phyloP scores from a whole-genome alignment of 2,797 vertebrate genomes.

The Enteromius viviparus region DNA sequence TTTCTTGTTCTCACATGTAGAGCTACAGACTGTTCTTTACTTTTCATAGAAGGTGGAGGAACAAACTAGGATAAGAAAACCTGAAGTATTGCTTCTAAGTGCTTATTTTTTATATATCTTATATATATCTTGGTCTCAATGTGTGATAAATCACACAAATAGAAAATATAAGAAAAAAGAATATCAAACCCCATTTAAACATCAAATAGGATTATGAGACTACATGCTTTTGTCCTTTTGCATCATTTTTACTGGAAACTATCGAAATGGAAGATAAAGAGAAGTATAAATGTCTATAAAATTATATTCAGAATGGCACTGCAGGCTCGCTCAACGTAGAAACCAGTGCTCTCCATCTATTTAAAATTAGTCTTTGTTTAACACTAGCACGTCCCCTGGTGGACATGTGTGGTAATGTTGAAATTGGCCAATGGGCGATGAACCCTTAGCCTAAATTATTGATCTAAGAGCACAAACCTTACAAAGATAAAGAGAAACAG shows the following conservation, averaged over 20 bases:
- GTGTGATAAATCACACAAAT: constrained; percentile 5
- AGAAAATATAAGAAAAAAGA: neutral
- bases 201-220: neutral
- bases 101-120: constrained; percentile 25
- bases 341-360: neutral
- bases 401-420: constrained; percentile 35
- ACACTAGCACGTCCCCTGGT: constrained; percentile 30
- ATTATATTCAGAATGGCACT: neutral
- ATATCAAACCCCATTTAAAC: neutral
- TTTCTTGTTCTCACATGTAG: constrained; percentile 31
- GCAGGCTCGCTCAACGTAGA: constrained; percentile 1
- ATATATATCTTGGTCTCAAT: constrained; percentile 33
- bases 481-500: neutral
- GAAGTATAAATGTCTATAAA: neutral
- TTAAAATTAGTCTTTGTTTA: constrained; percentile 5
- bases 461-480: neutral
- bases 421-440: neutral
- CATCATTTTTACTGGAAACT: neutral
- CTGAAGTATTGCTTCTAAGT: constrained; percentile 38
- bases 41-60: constrained; percentile 5
- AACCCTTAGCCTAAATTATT: neutral
- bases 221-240: neutral
- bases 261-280: neutral
- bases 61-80: constrained; percentile 19
- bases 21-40: constrained; percentile 18